Evolutionary conservation across 1,140 invertebrate genomes (phyloP).

Genomic region (Latrodectus geometricus): DNA sequence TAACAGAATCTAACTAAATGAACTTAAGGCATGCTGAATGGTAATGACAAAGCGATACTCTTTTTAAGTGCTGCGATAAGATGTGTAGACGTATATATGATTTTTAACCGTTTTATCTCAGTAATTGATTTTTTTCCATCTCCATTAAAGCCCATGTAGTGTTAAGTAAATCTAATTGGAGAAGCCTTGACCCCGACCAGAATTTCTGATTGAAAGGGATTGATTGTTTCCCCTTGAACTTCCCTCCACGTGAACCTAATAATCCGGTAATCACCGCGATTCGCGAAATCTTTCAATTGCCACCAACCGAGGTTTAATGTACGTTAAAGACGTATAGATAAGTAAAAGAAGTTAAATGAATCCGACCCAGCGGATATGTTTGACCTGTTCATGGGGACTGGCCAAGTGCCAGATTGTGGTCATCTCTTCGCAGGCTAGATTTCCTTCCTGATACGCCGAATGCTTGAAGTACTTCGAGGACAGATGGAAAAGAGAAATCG

Average conservation of each 20-base stretch:
- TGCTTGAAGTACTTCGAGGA: background rate
- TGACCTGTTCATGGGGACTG: conserved; percentile 29
- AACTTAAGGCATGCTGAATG: too few relatives aligned
- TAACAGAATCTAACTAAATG: too few relatives aligned
- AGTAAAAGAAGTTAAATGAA: conserved; percentile 15
- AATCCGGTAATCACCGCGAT: conserved; percentile 20
- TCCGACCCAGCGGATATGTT: conserved; percentile 1
- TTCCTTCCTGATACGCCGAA: conserved; percentile 12
- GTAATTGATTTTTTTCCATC: too few relatives aligned
- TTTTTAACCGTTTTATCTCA: too few relatives aligned
- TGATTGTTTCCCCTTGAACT: too few relatives aligned
- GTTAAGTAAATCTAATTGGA: conserved; percentile 3
- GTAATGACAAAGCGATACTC: too few relatives aligned
- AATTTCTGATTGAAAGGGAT: too few relatives aligned
- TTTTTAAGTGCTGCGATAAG: too few relatives aligned
- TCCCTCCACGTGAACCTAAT: conserved; percentile 1
- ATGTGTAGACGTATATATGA: too few relatives aligned
- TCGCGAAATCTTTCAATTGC: conserved; percentile 21
- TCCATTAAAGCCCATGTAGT: background rate
- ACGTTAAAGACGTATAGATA: conserved; percentile 30
- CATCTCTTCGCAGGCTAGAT: background rate
- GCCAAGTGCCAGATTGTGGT: conserved; percentile 6
- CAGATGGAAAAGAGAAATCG: background rate
- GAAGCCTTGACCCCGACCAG: too few relatives aligned
- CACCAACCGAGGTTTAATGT: conserved; percentile 30